phyloP scores from a whole-genome alignment of 1,140 invertebrate genomes.

The Aphidius gifuensis region DNA sequence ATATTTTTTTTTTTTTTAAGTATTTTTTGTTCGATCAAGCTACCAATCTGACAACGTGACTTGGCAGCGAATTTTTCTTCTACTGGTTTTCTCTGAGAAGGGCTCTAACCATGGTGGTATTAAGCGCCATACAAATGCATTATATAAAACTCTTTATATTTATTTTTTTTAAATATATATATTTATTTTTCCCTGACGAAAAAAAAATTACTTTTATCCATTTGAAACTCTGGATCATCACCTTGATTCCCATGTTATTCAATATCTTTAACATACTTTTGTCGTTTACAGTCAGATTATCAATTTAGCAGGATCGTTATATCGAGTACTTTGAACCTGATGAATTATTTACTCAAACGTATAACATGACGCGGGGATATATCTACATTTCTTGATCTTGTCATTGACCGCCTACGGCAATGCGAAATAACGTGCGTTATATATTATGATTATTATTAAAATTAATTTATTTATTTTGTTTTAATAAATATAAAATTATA shows the following conservation, averaged over 20 bases:
- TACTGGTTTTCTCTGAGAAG: slow-evolving; percentile 23
- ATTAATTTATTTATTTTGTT: too few relatives aligned
- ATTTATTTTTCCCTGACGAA: slow-evolving; percentile 15
- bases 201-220: slow-evolving; percentile 26
- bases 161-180: slow-evolving; percentile 4
- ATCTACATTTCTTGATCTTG: slow-evolving; percentile 38
- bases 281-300: slow-evolving; percentile 11
- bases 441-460: too few relatives aligned
- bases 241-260: too few relatives aligned
- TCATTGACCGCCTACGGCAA: slow-evolving; percentile 32
- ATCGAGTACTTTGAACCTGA: slow-evolving; percentile 34
- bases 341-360: slow-evolving; percentile 45
- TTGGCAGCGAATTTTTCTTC: slow-evolving; percentile 31
- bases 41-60: slow-evolving; percentile 37
- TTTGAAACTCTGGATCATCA: background rate
- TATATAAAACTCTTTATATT: background rate
- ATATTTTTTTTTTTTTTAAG: background rate
- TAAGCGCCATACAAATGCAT: background rate
- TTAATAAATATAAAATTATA: too few relatives aligned
- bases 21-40: slow-evolving; percentile 16
- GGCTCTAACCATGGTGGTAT: background rate
- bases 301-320: slow-evolving; percentile 31
- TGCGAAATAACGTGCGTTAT: slow-evolving; percentile 3
- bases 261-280: slow-evolving; percentile 1
- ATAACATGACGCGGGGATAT: slow-evolving; percentile 38